These are phyloP conservation scores for Pycnonotus jocosus DNA, from an alignment of 2,113 vertebrate genomes.

Conservation along the genomic window DNA sequence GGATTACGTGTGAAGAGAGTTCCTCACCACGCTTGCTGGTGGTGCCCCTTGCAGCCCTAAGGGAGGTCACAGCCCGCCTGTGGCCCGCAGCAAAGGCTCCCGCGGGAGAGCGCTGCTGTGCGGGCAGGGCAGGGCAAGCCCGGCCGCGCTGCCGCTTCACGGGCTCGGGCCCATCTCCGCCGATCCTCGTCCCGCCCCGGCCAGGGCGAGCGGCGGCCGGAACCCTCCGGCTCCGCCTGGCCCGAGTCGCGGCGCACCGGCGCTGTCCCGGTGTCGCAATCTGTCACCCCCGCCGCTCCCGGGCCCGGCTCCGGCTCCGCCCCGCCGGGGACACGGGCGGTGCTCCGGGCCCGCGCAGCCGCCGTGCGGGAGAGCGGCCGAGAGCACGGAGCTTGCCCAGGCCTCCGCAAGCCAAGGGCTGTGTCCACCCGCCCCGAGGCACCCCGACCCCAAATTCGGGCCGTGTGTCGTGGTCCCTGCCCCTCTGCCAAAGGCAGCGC, in stretches of 20 bases:
- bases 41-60: rapidly evolving
- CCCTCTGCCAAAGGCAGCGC: rapidly evolving
- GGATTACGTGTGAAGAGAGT: rapidly evolving
- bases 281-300: rapidly evolving
- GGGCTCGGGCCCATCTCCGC: background rate
- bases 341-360: background rate
- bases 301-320: background rate
- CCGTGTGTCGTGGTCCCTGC: too few species aligned
- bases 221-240: background rate
- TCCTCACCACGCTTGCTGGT: rapidly evolving
- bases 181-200: background rate
- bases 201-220: background rate
- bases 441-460: rapidly evolving
- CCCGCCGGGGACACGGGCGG: background rate
- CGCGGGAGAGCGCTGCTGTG: background rate
- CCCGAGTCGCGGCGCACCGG: rapidly evolving
- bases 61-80: background rate
- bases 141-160: background rate
- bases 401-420: rapidly evolving
- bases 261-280: rapidly evolving
- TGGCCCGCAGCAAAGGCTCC: background rate
- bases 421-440: rapidly evolving
- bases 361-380: background rate
- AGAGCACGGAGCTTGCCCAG: rapidly evolving
- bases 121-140: rapidly evolving